phyloP scores from a whole-genome alignment of 2,888 invertebrate species.

The Arctia plantaginis region DNA sequence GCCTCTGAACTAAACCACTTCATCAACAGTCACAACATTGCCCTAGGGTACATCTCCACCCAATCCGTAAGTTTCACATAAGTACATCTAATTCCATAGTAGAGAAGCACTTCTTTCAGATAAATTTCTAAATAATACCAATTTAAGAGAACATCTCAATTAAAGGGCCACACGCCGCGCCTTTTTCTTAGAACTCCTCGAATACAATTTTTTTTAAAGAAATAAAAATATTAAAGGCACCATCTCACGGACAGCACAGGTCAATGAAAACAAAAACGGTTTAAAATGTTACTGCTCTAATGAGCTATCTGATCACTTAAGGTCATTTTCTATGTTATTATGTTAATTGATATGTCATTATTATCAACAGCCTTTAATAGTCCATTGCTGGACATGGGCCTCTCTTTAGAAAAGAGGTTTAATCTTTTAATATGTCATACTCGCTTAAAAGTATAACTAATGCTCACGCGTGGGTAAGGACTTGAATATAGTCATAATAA shows the following conservation, averaged over 20 bases:
- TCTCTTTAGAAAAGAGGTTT: no score
- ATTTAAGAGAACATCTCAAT: slow-evolving; percentile 45
- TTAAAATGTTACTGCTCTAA: background rate
- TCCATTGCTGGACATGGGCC: no score
- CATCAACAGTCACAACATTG: slow-evolving; percentile 8
- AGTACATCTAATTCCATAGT: slow-evolving; percentile 12
- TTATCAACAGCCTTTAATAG: no score
- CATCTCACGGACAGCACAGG: background rate
- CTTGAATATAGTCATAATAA: no score
- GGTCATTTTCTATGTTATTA: no score
- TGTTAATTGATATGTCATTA: no score
- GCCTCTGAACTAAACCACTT: slow-evolving; percentile 8
- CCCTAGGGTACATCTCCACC: slow-evolving; percentile 3
- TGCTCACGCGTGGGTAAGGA: no score
- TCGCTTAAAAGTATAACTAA: no score
- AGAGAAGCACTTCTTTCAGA: background rate
- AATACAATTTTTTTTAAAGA: slow-evolving; percentile 6
- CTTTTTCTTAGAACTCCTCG: slow-evolving; percentile 40
- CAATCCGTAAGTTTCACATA: slow-evolving; percentile 1
- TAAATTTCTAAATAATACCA: slow-evolving; percentile 29
- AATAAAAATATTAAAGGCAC: slow-evolving; percentile 10
- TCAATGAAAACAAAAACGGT: background rate
- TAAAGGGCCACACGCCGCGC: slow-evolving; percentile 48
- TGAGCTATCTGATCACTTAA: background rate
- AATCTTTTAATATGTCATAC: no score